phyloP scores from a whole-genome alignment of 2,113 vertebrate genomes.

The Damaliscus lunatus region DNA sequence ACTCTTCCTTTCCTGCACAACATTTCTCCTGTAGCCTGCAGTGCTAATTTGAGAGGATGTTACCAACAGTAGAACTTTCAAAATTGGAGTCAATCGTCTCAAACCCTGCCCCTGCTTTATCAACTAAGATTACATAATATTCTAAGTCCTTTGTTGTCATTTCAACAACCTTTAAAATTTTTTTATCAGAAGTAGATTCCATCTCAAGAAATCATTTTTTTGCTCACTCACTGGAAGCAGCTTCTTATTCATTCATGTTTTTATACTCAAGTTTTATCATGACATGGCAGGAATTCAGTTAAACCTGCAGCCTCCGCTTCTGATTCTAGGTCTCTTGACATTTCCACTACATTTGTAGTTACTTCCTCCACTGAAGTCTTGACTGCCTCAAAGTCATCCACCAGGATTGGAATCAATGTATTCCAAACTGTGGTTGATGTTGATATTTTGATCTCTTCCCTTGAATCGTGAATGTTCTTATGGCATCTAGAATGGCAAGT shows the following conservation, averaged over 20 bases:
- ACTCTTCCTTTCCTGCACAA: not conserved
- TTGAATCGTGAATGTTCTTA: not conserved
- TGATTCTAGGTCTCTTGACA: not conserved
- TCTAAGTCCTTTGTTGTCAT: not conserved
- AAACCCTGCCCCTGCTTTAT: not conserved
- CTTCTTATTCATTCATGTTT: not conserved
- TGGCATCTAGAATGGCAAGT: not conserved
- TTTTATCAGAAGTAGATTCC: not conserved
- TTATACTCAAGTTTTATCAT: not conserved
- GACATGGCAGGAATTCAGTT: not conserved
- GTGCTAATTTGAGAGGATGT: not conserved
- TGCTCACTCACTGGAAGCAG: not conserved
- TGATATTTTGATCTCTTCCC: not conserved
- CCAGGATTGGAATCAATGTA: not conserved
- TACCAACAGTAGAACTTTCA: not conserved
- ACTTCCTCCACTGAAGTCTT: not conserved
- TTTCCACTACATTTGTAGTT: not conserved
- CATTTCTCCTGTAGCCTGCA: not conserved
- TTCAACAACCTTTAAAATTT: not conserved
- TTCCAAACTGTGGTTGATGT: not conserved
- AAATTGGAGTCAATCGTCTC: not conserved
- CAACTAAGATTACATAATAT: not conserved
- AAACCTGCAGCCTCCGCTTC: not conserved
- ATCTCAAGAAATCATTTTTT: not conserved
- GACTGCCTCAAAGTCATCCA: not conserved